Evolutionary conservation across 2,888 invertebrate species (phyloP), one percentile per base, ranked within the genome.

Genomic region (Agriopis marginaria): DNA sequence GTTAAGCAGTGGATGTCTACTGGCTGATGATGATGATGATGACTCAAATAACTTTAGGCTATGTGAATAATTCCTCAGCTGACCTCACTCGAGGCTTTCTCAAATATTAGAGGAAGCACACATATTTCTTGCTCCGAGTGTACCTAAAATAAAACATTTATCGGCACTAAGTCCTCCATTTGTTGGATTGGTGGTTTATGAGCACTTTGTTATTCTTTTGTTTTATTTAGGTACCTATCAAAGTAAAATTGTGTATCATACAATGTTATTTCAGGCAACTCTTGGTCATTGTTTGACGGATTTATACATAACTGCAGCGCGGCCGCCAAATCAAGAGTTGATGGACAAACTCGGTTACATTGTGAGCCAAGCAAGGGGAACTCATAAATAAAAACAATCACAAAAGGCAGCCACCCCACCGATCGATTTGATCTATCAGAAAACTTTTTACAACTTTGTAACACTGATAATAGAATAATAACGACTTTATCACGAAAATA

Each of bases 151-250:
- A 86, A 86, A 85, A 72, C 72, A 73, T 82, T 86, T 86, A 86
- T 84, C 73, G 85, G 69, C 77, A 81, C 79, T 86, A 77, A 81
- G 79, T 70, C 71, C 72, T 86, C 86, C 86, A 86, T 86, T 83
- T 84, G 77, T 77, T 74, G 77, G 86, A 87, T 87, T 86, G 84
- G 76, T 75, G 74, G 71, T 82, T 80, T 81, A 82, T 79, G 77
- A 70, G 71, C 67, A 68, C 77, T 75, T 74, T 76, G 76, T 78
- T 72, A 73, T 72, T 77, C 72, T 76, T 68, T 75, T 75, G 66
- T 75, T 70, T 69, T 72, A 68, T 68, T 71, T 68, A 64, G 40
- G 64, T 70, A 53, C 62, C 65, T 62, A 70, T 70, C 62, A 70
- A 69, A 66, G 51, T 59, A 49, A 65, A 72, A 70, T 55, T 66